Evolutionary conservation across 2,888 invertebrate genomes (phyloP).

Genomic region (Eupelmus urozonus): DNA sequence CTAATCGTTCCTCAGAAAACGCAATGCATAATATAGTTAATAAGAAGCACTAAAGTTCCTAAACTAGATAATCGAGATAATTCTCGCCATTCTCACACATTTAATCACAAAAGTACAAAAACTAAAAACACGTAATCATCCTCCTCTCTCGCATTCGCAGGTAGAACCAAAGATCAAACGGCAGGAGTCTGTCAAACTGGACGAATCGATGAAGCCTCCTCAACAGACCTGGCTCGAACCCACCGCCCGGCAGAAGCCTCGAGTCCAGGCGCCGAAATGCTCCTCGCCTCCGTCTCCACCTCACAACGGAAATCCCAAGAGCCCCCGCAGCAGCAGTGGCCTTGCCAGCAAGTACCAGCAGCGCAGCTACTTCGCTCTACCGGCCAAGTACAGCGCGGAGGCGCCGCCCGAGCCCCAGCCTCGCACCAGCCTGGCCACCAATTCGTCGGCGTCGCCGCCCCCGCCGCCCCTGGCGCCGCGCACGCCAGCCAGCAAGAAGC

Average conservation of each 20-base stretch:
- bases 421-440: slow-evolving; percentile 69
- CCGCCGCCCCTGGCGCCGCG: slow-evolving; percentile 74
- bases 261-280: slow-evolving; percentile 67
- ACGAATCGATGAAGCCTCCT: slow-evolving; percentile 33
- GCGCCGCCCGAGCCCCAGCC: slow-evolving; percentile 66
- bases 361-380: slow-evolving; percentile 68
- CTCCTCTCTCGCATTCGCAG: slow-evolving; percentile 28
- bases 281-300: slow-evolving; percentile 35
- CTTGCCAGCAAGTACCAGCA: slow-evolving; percentile 46
- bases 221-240: slow-evolving; percentile 65
- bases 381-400: slow-evolving; percentile 71
- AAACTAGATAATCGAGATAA: too few relatives aligned
- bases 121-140: too few relatives aligned
- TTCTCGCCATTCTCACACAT: too few relatives aligned
- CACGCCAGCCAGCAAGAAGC: slow-evolving; percentile 71
- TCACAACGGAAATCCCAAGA: background rate
- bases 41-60: too few relatives aligned
- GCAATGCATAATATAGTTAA: too few relatives aligned
- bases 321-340: slow-evolving; percentile 4
- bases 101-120: too few relatives aligned
- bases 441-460: slow-evolving; percentile 68
- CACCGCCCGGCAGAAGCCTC: slow-evolving; percentile 71
- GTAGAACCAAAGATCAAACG: slow-evolving; percentile 71
- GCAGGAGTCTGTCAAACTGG: slow-evolving; percentile 72
- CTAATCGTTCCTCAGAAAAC: too few relatives aligned